phyloP scores from a whole-genome alignment of 2,888 invertebrate genomes.

The Cheilosia scutellata region DNA sequence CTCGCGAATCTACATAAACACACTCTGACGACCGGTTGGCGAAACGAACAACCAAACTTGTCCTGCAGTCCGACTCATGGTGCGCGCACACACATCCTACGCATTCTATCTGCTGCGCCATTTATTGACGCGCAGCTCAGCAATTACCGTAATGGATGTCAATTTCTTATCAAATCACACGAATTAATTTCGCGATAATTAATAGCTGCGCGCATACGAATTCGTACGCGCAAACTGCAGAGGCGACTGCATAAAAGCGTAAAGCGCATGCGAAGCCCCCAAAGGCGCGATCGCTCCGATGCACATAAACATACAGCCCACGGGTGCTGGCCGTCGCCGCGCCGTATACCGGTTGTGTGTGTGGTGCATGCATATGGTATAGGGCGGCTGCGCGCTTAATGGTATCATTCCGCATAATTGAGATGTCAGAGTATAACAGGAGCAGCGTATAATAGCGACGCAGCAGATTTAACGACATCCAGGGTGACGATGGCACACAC shows the following conservation, averaged over 20 bases:
- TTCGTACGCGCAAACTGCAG: constrained; percentile 32
- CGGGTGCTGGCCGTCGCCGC: constrained; percentile 46
- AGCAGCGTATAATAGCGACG: constrained; percentile 17
- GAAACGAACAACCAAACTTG: constrained; percentile 10
- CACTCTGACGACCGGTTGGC: constrained; percentile 8
- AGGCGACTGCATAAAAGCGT: constrained; percentile 27
- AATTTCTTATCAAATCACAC: constrained; percentile 77
- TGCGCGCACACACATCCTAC: constrained; percentile 51
- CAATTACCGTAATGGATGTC: constrained; percentile 76
- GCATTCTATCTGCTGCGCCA: constrained; percentile 70
- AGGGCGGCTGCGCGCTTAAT: constrained; percentile 62
- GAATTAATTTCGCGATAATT: constrained; percentile 77
- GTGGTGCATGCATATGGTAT: constrained; percentile 29
- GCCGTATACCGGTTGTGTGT: constrained; percentile 60
- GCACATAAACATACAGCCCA: constrained; percentile 71
- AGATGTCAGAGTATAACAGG: constrained; percentile 73
- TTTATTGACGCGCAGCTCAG: constrained; percentile 71
- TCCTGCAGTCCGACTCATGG: constrained; percentile 37
- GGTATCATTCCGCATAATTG: constrained; percentile 76
- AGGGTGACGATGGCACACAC: constrained; percentile 67
- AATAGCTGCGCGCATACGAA: constrained; percentile 73
- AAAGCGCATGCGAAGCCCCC: constrained; percentile 49
- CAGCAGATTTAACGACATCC: constrained; percentile 59
- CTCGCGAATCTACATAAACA: constrained; percentile 59
- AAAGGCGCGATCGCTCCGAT: constrained; percentile 55